Percentiles rank a stretch among this genome's conserved stretches.
phyloP scores from a whole-genome alignment of 2,888 invertebrate genomes.

The Rapana venosa region DNA sequence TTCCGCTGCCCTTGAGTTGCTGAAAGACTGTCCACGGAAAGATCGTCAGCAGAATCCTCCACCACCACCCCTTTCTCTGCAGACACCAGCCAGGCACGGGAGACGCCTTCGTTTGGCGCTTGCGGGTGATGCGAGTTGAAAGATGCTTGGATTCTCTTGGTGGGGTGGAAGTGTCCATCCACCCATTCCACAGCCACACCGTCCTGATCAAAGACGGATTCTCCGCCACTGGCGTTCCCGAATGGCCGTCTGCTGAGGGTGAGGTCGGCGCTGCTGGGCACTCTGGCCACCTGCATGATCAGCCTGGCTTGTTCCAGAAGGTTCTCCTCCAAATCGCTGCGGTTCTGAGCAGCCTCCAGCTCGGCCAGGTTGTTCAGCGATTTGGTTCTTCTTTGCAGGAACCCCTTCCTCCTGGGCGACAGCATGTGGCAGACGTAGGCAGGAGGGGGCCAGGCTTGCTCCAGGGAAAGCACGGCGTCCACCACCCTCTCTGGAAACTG shows the following conservation, averaged over 20 bases:
- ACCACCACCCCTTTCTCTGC: background rate
- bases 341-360: conserved; percentile 9
- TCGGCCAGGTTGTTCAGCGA: conserved; percentile 48
- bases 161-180: conserved; percentile 31
- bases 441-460: conserved; percentile 36
- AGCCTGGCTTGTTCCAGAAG: conserved; percentile 14
- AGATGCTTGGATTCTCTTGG: background rate
- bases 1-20: background rate
- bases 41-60: background rate
- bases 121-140: conserved; percentile 7
- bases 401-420: conserved; percentile 19
- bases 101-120: background rate
- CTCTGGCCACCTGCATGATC: conserved; percentile 29
- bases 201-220: background rate
- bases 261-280: conserved; percentile 20
- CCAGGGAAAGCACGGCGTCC: conserved; percentile 51
- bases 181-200: conserved; percentile 30
- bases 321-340: conserved; percentile 30
- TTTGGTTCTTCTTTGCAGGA: conserved; percentile 46
- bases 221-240: background rate
- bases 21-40: background rate
- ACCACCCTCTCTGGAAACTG: conserved; percentile 56
- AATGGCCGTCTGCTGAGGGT: background rate
- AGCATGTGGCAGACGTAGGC: background rate
- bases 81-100: conserved; percentile 33